A percentile compares a stretch with the other conserved stretches of the same genome.
Conservation (phyloP, 2,797 vertebrate species). For the Sebastes vulpes region DNA sequence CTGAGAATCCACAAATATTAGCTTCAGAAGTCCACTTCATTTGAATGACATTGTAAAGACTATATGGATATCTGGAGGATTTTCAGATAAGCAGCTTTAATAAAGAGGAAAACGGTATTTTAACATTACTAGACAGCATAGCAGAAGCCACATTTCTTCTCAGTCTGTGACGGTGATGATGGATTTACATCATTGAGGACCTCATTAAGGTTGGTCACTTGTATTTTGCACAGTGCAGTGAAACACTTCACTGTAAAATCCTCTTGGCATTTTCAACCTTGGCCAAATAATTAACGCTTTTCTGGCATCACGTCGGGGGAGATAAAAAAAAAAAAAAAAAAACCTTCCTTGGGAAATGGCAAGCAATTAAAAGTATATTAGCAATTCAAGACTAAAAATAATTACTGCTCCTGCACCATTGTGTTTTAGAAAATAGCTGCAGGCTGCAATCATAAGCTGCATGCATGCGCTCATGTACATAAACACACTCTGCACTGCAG, state of each 20-base stretch:
- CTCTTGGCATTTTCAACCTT: slow-evolving; percentile 61
- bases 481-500: not conserved
- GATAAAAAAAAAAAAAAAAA: slow-evolving; percentile 46
- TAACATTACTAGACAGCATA: not conserved
- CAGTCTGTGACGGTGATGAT: not conserved
- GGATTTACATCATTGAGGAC: not conserved
- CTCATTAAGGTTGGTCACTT: not conserved
- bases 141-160: not conserved
- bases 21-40: not conserved
- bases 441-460: slow-evolving; percentile 54
- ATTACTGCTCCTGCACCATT: slow-evolving; percentile 75
- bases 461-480: not conserved
- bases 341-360: slow-evolving; percentile 61
- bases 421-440: slow-evolving; percentile 75
- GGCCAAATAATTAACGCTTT: slow-evolving; percentile 55
- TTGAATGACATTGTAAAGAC: not conserved
- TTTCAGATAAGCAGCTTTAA: not conserved
- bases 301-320: slow-evolving; percentile 52
- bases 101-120: not conserved
- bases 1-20: not conserved
- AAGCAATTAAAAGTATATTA: slow-evolving; percentile 83
- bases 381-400: slow-evolving; percentile 78
- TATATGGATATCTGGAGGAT: not conserved
- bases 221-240: not conserved
- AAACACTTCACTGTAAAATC: slow-evolving; percentile 50